Base-by-base conservation (phyloP, 2,888 invertebrate genomes). In the Ephialtes manifestator region DNA sequence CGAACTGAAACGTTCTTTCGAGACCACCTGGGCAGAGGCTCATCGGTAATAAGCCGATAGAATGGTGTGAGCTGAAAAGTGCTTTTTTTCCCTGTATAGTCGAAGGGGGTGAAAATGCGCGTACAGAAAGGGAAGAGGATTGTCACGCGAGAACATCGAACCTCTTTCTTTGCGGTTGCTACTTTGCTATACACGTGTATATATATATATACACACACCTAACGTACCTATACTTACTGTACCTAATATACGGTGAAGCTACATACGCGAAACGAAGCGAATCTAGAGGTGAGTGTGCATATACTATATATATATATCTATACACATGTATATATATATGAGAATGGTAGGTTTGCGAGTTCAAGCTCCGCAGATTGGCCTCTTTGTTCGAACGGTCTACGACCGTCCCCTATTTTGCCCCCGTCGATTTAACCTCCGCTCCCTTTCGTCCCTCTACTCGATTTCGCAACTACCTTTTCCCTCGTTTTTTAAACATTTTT, bases 351-450 rank as follows among this genome's bases (percentile, higher is more conserved):
- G 78, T 84, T 65, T 63, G 83, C 75, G 55, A 70, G 63, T 77
- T 86, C 85, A 84, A 79, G 83, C 81, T 77, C 70, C 79, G 81
- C 84, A 89, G 89, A 90, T 90, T 89, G 87, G 86, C 86, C 82
- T 84, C 86, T 90, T 89, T 89, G 88, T 89, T 89, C 85, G 84
- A 87, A 88, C 84, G 80, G 48, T 70, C 81, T 31, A 53, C 63
- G 51, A 39, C 55, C 28, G 31, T 31, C 55, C 75, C 67, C 39
- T 65, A 65, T 65, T 39, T 43, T 58, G 48, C 35, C 75, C 70
- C 48, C 48, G 63, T 75, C 63, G 18, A 72, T 76, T 65, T 60
- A 63, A 65, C 60, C 71, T 65, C 65, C 63, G 51, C 24, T 60
- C 71, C 51, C 75, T 67, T 11, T 51, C 71, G 58, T 28, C n/a